phyloP scores from a whole-genome alignment of 2,113 vertebrate genomes.

The Ovibos moschatus region DNA sequence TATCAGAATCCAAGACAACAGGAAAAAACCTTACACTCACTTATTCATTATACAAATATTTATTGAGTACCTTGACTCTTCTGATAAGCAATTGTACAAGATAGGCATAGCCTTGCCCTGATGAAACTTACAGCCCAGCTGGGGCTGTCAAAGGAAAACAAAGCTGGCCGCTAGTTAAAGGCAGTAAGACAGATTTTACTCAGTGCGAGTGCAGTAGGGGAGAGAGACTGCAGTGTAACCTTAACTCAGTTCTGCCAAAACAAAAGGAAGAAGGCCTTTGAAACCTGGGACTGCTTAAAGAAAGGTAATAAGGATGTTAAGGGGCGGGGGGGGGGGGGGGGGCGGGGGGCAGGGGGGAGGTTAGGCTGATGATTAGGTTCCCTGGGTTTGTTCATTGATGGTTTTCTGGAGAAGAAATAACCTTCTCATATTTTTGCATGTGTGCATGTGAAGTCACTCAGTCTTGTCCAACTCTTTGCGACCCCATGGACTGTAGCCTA shows the following conservation, averaged over 20 bases:
- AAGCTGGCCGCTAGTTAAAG: background rate
- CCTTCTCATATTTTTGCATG: background rate
- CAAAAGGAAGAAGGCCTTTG: background rate
- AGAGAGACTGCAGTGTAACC: background rate
- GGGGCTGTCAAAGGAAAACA: background rate
- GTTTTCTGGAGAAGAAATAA: background rate
- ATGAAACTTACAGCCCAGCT: background rate
- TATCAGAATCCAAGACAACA: background rate
- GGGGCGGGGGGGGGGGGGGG: fast-evolving
- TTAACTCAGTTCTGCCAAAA: background rate
- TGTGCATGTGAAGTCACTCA: too few species aligned
- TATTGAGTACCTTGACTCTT: background rate
- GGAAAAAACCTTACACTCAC: background rate
- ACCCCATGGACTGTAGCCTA: too few species aligned
- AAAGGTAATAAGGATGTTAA: background rate
- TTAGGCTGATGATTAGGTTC: background rate
- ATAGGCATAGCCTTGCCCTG: background rate
- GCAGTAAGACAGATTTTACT: background rate
- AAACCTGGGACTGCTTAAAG: background rate
- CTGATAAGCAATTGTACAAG: background rate
- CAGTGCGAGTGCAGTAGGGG: background rate
- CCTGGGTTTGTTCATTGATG: background rate
- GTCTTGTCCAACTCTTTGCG: fast-evolving
- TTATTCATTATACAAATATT: background rate
- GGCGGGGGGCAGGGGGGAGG: too few species aligned